Conservation (phyloP, 2,888 invertebrate genomes). For the Nephrocerus scutellatus region DNA sequence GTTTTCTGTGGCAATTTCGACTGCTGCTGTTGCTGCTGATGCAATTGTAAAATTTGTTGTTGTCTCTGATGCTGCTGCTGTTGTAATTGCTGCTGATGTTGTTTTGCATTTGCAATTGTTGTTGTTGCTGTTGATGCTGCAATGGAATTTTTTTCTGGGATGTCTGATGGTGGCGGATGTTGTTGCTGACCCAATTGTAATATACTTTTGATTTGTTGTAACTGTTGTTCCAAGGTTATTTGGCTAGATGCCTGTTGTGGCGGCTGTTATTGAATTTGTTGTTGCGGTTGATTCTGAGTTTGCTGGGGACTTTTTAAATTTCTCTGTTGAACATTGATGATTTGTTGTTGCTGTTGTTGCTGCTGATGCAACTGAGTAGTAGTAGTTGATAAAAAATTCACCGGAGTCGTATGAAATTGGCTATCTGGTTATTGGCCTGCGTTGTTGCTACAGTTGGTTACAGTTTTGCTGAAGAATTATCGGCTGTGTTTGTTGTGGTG, state of each 20-base stretch:
- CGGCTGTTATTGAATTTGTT: slow-evolving; percentile 23
- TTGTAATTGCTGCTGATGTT: slow-evolving; percentile 23
- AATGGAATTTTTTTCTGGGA: slow-evolving; percentile 37
- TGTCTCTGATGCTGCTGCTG: slow-evolving; percentile 37
- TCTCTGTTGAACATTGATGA: slow-evolving; percentile 34
- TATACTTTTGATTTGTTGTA: slow-evolving; percentile 33
- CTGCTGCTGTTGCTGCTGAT: slow-evolving; percentile 35
- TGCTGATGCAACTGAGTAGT: slow-evolving; percentile 25
- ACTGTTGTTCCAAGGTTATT: slow-evolving; percentile 32
- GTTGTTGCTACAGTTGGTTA: slow-evolving; percentile 15
- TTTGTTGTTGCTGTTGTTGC: slow-evolving; percentile 35
- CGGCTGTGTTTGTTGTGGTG: slow-evolving; percentile 19
- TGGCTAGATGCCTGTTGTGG: too few species aligned
- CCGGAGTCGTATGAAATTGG: slow-evolving; percentile 31
- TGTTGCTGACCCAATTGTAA: slow-evolving; percentile 23
- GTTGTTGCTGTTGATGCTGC: slow-evolving; percentile 30
- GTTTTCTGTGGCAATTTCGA: slow-evolving; percentile 19
- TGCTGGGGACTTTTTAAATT: slow-evolving; percentile 28
- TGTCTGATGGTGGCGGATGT: slow-evolving; percentile 35
- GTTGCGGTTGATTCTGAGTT: slow-evolving; percentile 18
- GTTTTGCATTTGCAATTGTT: slow-evolving; percentile 23
- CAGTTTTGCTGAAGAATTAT: slow-evolving; percentile 22
- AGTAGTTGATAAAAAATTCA: slow-evolving; percentile 5
- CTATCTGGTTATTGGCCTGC: slow-evolving; percentile 19
- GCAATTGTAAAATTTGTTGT: slow-evolving; percentile 35